These are phyloP conservation scores for Chymomyza procnemis DNA, from an alignment of 2,888 invertebrate species.

Conservation along the genomic window DNA sequence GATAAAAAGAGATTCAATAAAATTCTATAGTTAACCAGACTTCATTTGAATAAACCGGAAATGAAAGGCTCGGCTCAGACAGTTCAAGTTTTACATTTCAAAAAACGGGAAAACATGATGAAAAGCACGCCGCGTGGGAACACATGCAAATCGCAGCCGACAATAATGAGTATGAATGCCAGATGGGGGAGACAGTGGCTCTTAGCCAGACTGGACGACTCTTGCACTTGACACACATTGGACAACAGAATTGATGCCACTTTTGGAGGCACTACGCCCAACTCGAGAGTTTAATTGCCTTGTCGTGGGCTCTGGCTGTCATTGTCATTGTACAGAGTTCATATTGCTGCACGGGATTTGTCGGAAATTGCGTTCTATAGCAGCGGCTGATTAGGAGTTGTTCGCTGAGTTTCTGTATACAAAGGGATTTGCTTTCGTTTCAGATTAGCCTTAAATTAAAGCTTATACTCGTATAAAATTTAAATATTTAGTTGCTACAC, in stretches of 20 bases:
- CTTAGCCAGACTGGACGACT: slow-evolving; percentile 13
- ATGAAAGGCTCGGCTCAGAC: background rate
- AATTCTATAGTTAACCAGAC: slow-evolving; percentile 57
- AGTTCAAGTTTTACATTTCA: background rate
- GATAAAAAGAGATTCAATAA: slow-evolving; percentile 48
- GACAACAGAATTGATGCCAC: slow-evolving; percentile 5
- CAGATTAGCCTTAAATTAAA: background rate
- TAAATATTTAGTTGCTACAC: too few species aligned
- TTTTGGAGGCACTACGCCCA: slow-evolving; percentile 2
- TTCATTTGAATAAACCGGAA: slow-evolving; percentile 46
- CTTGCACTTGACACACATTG: background rate
- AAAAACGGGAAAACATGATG: background rate
- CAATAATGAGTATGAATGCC: slow-evolving; percentile 3
- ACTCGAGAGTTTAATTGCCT: slow-evolving; percentile 19
- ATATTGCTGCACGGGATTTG: background rate
- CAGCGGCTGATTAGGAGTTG: background rate
- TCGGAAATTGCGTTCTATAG: background rate
- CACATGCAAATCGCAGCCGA: background rate
- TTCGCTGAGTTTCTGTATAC: background rate
- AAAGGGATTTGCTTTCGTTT: background rate
- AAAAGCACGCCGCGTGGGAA: too few species aligned
- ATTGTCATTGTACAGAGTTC: background rate
- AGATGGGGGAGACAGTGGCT: slow-evolving; percentile 1
- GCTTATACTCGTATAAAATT: background rate
- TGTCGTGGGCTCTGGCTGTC: slow-evolving; percentile 7